These are phyloP conservation scores for Zygogramma bicolorata DNA, from an alignment of 2,888 invertebrate species.

Conservation along the genomic window DNA sequence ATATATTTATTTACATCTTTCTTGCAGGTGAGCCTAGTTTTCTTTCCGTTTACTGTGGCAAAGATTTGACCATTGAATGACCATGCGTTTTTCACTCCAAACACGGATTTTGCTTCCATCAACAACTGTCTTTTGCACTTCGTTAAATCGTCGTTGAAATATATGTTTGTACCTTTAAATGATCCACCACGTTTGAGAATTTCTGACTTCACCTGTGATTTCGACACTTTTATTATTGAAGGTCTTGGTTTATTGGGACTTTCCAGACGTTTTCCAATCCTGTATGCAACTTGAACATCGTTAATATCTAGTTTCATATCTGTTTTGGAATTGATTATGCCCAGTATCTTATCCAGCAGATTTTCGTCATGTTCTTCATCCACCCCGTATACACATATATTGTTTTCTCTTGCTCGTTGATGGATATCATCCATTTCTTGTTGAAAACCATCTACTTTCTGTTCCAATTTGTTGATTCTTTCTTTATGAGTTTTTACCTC, in stretches of 20 bases:
- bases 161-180: slow-evolving; percentile 14
- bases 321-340: background rate
- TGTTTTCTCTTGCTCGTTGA: background rate
- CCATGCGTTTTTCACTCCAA: slow-evolving; percentile 16
- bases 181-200: background rate
- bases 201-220: background rate
- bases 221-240: background rate
- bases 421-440: slow-evolving; percentile 13
- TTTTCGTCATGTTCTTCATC: background rate
- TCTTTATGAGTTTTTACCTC: background rate
- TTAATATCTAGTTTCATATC: background rate
- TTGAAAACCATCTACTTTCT: slow-evolving; percentile 1
- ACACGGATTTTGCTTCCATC: slow-evolving; percentile 1
- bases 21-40: background rate
- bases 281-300: slow-evolving; percentile 1
- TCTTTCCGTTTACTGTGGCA: background rate
- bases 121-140: slow-evolving; percentile 5
- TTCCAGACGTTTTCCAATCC: background rate
- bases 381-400: slow-evolving; percentile 11
- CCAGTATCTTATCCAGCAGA: background rate
- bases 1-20: background rate
- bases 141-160: slow-evolving; percentile 13
- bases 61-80: slow-evolving; percentile 12
- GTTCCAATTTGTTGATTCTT: slow-evolving; percentile 1
- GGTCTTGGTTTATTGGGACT: background rate